phyloP scores from a whole-genome alignment of 2,797 vertebrate genomes.

The Hypotaenidia okinawae region DNA sequence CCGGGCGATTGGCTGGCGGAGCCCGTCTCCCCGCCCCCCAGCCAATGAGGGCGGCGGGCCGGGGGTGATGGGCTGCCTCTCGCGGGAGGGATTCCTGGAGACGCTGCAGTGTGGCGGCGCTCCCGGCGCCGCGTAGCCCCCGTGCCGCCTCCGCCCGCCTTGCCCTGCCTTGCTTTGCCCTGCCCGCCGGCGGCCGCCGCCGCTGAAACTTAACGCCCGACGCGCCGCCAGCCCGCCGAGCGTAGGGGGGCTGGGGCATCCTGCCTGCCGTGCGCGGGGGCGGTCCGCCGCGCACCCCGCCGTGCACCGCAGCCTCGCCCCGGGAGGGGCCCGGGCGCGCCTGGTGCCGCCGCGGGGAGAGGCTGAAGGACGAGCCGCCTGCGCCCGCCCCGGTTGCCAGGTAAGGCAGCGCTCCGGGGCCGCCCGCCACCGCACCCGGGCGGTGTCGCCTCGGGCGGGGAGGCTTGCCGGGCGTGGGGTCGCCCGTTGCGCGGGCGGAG shows the following conservation, averaged over 20 bases:
- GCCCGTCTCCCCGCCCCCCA: conserved; percentile 70
- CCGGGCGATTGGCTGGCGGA: conserved; percentile 71
- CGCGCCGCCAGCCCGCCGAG: conserved; percentile 33
- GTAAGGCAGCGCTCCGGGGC: conserved; percentile 65
- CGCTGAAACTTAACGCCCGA: conserved; percentile 69
- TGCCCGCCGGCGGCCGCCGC: conserved; percentile 18
- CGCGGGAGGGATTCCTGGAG: conserved; percentile 92
- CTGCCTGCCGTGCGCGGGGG: conserved; percentile 58
- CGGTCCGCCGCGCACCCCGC: conserved; percentile 52
- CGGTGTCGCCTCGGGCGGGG: not conserved
- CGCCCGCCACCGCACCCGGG: not conserved
- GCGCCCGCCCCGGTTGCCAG: conserved; percentile 61
- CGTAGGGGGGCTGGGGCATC: conserved; percentile 52
- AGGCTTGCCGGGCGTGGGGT: not conserved
- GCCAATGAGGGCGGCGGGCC: conserved; percentile 84
- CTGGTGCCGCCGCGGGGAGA: conserved; percentile 17
- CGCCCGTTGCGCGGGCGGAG: conserved; percentile 15
- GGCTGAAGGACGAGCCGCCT: conserved; percentile 53
- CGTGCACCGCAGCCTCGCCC: conserved; percentile 70
- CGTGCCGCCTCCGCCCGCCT: conserved; percentile 74
- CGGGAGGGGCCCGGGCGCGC: conserved; percentile 61
- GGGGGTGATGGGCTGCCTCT: conserved; percentile 73
- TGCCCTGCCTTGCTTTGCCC: not conserved
- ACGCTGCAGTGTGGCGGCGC: conserved; percentile 85
- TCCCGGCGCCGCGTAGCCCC: conserved; percentile 77